phyloP scores from a whole-genome alignment of 2,888 invertebrate genomes.

The Drepanosiphum platanoidis region DNA sequence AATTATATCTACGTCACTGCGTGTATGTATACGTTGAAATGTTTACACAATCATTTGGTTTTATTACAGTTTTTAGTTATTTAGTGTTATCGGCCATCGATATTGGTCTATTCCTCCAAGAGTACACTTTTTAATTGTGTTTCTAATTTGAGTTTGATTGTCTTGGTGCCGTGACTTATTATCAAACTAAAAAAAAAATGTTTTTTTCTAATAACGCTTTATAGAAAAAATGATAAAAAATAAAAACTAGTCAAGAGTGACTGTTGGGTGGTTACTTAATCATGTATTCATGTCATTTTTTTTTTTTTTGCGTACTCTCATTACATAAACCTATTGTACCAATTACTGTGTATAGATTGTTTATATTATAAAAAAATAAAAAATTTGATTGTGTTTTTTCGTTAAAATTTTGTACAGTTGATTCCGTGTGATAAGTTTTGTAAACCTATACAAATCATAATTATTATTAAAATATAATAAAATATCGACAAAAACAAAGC shows the following conservation, averaged over 20 bases:
- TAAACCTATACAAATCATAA: not conserved
- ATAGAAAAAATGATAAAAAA: too few species aligned
- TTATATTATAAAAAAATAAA: not conserved
- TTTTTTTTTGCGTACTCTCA: too few species aligned
- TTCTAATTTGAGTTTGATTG: not conserved
- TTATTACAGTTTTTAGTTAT: not conserved
- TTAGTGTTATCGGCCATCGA: not conserved
- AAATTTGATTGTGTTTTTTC: not conserved
- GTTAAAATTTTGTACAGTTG: not conserved
- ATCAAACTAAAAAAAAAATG: too few species aligned
- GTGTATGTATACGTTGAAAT: conserved; percentile 10
- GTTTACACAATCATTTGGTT: not conserved
- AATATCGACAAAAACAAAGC: not conserved
- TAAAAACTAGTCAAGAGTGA: too few species aligned
- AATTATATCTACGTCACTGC: too few species aligned
- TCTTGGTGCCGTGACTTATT: too few species aligned
- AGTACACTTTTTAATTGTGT: not conserved
- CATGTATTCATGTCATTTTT: too few species aligned
- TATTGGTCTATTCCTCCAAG: not conserved
- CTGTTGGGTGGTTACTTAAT: too few species aligned
- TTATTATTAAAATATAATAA: not conserved
- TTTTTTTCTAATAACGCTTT: too few species aligned
- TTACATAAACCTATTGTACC: not conserved
- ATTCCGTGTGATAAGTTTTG: not conserved
- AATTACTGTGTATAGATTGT: not conserved